Evolutionary conservation across 92 coral and sea anemone species (phyloP).

Genomic region (Virgularia gustaviana): DNA sequence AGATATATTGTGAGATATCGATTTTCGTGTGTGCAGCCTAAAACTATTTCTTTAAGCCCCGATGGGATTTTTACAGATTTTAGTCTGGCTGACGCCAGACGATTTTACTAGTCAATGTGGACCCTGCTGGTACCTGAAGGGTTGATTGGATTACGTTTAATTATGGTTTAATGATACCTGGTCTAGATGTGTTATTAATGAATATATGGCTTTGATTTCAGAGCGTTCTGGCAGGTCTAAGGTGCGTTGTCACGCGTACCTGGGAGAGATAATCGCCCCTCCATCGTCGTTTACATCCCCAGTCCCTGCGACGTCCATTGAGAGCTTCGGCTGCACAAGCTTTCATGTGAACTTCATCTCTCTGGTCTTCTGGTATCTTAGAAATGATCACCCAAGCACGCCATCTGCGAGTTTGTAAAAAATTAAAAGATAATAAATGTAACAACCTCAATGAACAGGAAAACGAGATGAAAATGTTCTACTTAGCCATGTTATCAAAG

Average conservation of each 20-base stretch:
- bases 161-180: too few relatives aligned
- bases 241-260: slow-evolving; percentile 36
- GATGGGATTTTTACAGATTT: too few relatives aligned
- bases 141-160: too few relatives aligned
- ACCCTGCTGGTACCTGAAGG: too few relatives aligned
- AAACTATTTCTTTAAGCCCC: too few relatives aligned
- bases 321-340: slow-evolving; percentile 81
- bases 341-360: slow-evolving; percentile 81
- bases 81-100: too few relatives aligned
- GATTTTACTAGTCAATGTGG: too few relatives aligned
- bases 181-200: too few relatives aligned
- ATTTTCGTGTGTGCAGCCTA: too few relatives aligned
- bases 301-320: slow-evolving; percentile 72
- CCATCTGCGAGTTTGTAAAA: too few relatives aligned
- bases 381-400: slow-evolving; percentile 80
- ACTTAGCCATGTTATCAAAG: background rate
- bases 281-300: slow-evolving; percentile 86
- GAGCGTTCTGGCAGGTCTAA: too few relatives aligned
- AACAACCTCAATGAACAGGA: background rate
- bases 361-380: slow-evolving; percentile 76
- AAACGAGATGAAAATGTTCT: background rate
- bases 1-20: too few relatives aligned
- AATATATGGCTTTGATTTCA: background rate
- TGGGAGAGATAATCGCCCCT: slow-evolving; percentile 76
- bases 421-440: background rate